phyloP scores from a whole-genome alignment of 1,140 invertebrate species.

The Eumeta japonica region DNA sequence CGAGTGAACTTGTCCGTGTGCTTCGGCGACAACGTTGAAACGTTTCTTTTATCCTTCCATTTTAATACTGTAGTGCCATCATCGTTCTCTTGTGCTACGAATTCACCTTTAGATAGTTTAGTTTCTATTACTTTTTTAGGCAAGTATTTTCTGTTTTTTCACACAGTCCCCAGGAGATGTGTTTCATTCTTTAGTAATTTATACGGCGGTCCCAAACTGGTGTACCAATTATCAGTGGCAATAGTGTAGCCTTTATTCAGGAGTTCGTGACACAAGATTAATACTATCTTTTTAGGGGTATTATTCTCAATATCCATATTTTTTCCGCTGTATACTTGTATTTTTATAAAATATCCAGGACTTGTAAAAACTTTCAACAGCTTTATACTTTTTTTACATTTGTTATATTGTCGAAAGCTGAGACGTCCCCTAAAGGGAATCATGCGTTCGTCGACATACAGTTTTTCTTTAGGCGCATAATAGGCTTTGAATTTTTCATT shows the following conservation, averaged over 20 bases:
- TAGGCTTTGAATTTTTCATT: slow-evolving; percentile 32
- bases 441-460: slow-evolving; percentile 32
- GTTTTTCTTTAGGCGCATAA: slow-evolving; percentile 27
- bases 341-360: slow-evolving; percentile 27
- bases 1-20: slow-evolving; percentile 24
- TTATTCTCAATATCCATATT: slow-evolving; percentile 24
- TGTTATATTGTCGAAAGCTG: slow-evolving; percentile 35
- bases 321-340: slow-evolving; percentile 32
- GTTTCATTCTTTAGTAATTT: slow-evolving; percentile 41
- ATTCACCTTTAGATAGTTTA: slow-evolving; percentile 42
- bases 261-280: slow-evolving; percentile 23
- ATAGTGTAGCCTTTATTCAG: slow-evolving; percentile 33
- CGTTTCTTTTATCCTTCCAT: slow-evolving; percentile 46
- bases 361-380: slow-evolving; percentile 30
- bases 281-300: slow-evolving; percentile 28
- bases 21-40: slow-evolving; percentile 42
- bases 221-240: slow-evolving; percentile 47
- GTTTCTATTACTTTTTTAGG: slow-evolving; percentile 35
- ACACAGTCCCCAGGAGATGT: slow-evolving; percentile 49
- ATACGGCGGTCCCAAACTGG: slow-evolving; percentile 38
- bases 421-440: slow-evolving; percentile 34
- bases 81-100: slow-evolving; percentile 33
- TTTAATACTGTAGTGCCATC: slow-evolving; percentile 40
- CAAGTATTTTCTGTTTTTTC: slow-evolving; percentile 37
- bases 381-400: slow-evolving; percentile 37